A percentile compares a stretch with the other conserved stretches of the same genome.
Conservation (phyloP, 2,888 invertebrate species). For the Prionchulus punctatus region DNA sequence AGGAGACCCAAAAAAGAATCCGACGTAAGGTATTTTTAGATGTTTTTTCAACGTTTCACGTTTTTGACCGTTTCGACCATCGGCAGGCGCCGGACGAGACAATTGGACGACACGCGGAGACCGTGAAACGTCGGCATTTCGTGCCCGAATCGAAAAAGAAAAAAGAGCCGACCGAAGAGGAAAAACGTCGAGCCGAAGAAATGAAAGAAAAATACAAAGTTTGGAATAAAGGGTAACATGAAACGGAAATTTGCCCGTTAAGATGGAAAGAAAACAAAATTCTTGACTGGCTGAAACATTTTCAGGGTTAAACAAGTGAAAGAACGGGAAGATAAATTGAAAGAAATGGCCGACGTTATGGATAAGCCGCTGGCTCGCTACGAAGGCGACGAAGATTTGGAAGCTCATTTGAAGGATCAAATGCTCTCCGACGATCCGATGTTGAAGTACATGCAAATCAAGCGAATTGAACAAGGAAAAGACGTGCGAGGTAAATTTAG, state of each 20-base stretch:
- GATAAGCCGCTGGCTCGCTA: slow-evolving; percentile 78
- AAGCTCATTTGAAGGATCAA: slow-evolving; percentile 50
- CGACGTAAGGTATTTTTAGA: too few species aligned
- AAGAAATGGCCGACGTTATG: slow-evolving; percentile 64
- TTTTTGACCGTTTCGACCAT: too few species aligned
- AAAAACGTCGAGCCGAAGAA: slow-evolving; percentile 23
- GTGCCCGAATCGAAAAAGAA: too few species aligned
- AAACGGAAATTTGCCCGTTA: too few species aligned
- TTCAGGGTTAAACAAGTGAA: slow-evolving; percentile 48
- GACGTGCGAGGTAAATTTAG: background rate
- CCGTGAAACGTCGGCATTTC: too few species aligned
- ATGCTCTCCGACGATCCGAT: slow-evolving; percentile 82
- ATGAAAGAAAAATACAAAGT: slow-evolving; percentile 24
- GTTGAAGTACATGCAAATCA: slow-evolving; percentile 62
- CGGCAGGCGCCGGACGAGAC: too few species aligned
- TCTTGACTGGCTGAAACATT: too few species aligned
- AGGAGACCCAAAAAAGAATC: too few species aligned
- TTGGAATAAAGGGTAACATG: slow-evolving; percentile 24
- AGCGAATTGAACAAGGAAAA: slow-evolving; percentile 26
- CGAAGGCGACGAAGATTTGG: slow-evolving; percentile 70
- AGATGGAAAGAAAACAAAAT: too few species aligned
- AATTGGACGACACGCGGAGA: too few species aligned
- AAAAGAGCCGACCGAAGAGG: slow-evolving; percentile 20
- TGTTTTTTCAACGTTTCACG: too few species aligned
- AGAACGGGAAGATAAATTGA: slow-evolving; percentile 49